Percentiles rank a stretch among this genome's conserved stretches.
Conservation (phyloP, 2,113 vertebrate genomes). For the Perccottus glenii region DNA sequence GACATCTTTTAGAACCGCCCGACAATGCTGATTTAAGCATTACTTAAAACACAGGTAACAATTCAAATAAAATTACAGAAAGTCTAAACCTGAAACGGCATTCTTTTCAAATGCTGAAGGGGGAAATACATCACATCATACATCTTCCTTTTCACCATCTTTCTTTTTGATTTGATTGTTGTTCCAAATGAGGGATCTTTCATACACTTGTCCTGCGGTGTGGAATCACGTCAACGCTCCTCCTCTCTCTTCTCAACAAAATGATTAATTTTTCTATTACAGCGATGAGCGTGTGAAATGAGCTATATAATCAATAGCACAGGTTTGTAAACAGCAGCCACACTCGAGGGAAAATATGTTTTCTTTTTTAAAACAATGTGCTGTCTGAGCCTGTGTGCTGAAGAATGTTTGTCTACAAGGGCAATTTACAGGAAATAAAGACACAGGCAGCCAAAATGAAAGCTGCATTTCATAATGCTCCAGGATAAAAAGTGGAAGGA, state of each 20-base stretch:
- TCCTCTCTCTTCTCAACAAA: constrained; percentile 70
- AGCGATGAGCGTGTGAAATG: constrained; percentile 94
- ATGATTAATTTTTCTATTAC: constrained; percentile 93
- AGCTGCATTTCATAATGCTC: constrained; percentile 22
- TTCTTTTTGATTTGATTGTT: constrained; percentile 37
- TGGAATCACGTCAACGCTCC: constrained; percentile 59
- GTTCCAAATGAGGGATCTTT: constrained; percentile 71
- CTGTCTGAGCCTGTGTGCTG: constrained; percentile 56
- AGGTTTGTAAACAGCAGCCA: constrained; percentile 88
- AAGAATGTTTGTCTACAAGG: constrained; percentile 64
- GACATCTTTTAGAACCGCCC: constrained; percentile 10
- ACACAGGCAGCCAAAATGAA: constrained; percentile 41
- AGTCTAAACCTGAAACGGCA: constrained; percentile 24
- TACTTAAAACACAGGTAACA: constrained; percentile 28
- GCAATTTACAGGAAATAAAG: constrained; percentile 71
- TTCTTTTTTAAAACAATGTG: constrained; percentile 79
- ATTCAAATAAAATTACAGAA: constrained; percentile 51
- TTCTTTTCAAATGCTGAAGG: constrained; percentile 38
- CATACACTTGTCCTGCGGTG: constrained; percentile 77
- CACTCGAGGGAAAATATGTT: constrained; percentile 80
- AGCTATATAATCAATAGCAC: constrained; percentile 92
- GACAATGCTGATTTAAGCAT: constrained; percentile 1
- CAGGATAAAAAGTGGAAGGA: constrained; percentile 27
- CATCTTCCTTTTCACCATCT: constrained; percentile 9
- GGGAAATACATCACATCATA: constrained; percentile 40